Percentiles rank a stretch among this genome's conserved stretches.
Evolutionary conservation across 2,888 invertebrate genomes (phyloP).

Genomic region (Dynastes tityus): DNA sequence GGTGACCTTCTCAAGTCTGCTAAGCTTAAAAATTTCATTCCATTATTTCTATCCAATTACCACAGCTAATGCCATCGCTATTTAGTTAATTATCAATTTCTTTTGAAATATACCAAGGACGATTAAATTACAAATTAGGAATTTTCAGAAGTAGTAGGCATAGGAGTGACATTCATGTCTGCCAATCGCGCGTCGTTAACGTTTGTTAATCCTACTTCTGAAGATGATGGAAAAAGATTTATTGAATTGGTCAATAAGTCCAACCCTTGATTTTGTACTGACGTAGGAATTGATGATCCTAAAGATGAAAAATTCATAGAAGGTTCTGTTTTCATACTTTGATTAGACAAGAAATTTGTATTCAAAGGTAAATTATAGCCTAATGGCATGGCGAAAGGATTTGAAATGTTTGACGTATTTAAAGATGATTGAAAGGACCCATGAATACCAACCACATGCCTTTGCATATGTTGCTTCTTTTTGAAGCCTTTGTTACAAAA

Average conservation of each 20-base stretch:
- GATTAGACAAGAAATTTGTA: constrained; percentile 24
- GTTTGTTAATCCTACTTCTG: constrained; percentile 2
- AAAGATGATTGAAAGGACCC: constrained; percentile 25
- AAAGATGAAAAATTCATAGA: constrained; percentile 7
- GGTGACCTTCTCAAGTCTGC: too few relatives aligned
- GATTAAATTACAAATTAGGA: constrained; percentile 8
- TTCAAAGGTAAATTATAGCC: constrained; percentile 28
- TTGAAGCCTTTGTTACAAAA: constrained; percentile 67
- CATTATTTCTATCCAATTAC: constrained; percentile 3
- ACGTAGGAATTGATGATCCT: neutral
- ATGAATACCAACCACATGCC: constrained; percentile 58
- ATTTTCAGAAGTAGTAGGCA: constrained; percentile 26
- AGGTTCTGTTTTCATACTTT: constrained; percentile 19
- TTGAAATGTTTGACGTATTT: constrained; percentile 22
- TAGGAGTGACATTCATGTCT: neutral
- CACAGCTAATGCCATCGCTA: neutral
- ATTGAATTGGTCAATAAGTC: constrained; percentile 28
- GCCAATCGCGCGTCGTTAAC: neutral
- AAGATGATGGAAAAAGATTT: constrained; percentile 6
- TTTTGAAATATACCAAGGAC: neutral
- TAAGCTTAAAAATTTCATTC: too few relatives aligned
- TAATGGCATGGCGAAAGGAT: constrained; percentile 27
- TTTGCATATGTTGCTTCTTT: constrained; percentile 65
- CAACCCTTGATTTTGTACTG: constrained; percentile 26
- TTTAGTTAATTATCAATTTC: neutral